Base-by-base conservation (phyloP, 2,113 vertebrate species). In the Nerophis lumbriciformis region DNA sequence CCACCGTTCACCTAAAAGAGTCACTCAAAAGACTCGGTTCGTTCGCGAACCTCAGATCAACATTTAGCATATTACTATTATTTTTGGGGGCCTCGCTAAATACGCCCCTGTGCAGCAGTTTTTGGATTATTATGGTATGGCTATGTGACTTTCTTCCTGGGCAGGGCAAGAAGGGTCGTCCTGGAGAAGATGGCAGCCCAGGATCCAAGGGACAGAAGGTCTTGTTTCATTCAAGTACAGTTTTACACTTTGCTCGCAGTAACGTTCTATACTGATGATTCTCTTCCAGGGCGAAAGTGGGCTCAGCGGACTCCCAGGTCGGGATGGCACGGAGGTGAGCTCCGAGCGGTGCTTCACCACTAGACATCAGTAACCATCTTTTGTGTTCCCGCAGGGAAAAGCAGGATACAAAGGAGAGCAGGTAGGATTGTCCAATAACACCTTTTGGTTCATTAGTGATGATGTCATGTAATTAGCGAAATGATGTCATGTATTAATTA, bases 321-420 rank as follows among this genome's bases (percentile, higher is more conserved):
- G 47, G 75, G 90, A 92, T n/a, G 93, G 94, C 59, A 19, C 63
- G 54, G 91, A 94, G 91, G 94, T 94, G 82, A 90, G 81, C n/a
- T 16, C 6, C 6, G 6, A 39, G 47, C 3, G 28, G 28, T 28
- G 28, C 28, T 28, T 28, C 28, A 28, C 28, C 28, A 28, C 28
- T 3, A 4, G 3, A 28, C 28, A 4, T 28, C 28, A 28, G 28
- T 28, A 28, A 28, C 28, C 28, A 3, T 28, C 12, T 83, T 54
- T 59, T 72, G 72, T 83, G 75, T 76, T 56, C 83, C 81, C 68
- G 52, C 80, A 96, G 94, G 94, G 94, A 4, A 95, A 92, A 80
- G 65, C 92, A 4, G 94, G 94, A 78, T 92, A 93, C 83, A 95
- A 93, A 90, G 94, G 94, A 88, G 93, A 95, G 66, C 90, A 90